Percentiles rank a stretch among this genome's conserved stretches.
Evolutionary conservation across 2,797 vertebrate genomes (phyloP).

Genomic region (Microctenopoma lineatum): DNA sequence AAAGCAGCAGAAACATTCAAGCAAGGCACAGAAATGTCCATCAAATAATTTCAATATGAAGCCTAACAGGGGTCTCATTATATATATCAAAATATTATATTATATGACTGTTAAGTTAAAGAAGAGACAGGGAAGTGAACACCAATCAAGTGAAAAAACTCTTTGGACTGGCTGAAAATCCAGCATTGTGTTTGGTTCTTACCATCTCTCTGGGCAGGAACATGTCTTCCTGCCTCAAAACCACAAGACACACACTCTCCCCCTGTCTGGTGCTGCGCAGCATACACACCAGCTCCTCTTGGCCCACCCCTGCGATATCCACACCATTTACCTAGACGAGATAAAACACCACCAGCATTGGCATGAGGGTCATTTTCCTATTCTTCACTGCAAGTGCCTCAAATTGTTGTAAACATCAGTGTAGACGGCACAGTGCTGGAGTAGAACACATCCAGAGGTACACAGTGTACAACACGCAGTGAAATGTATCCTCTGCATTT

Average conservation of each 20-base stretch:
- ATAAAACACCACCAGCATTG: not conserved
- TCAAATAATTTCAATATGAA: slow-evolving; percentile 8
- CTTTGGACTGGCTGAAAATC: not conserved
- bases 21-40: slow-evolving; percentile 6
- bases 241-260: slow-evolving; percentile 88
- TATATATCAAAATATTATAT: not conserved
- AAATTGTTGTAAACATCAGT: not conserved
- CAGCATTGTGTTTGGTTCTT: slow-evolving; percentile 69
- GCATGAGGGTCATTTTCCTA: not conserved
- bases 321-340: slow-evolving; percentile 90
- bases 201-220: slow-evolving; percentile 97
- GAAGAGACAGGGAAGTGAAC: slow-evolving; percentile 14
- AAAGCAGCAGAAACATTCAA: slow-evolving; percentile 38
- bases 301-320: slow-evolving; percentile 90
- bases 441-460: not conserved
- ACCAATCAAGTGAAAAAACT: not conserved
- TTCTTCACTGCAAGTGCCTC: not conserved
- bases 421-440: too few species aligned
- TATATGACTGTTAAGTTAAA: not conserved
- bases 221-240: slow-evolving; percentile 91
- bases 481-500: too few species aligned
- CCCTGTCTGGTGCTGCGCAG: slow-evolving; percentile 95
- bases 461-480: too few species aligned
- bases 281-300: slow-evolving; percentile 95
- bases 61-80: slow-evolving; percentile 19